These are phyloP conservation scores for Phenacoccus solenopsis DNA, from an alignment of 1,140 invertebrate genomes.

Conservation along the genomic window DNA sequence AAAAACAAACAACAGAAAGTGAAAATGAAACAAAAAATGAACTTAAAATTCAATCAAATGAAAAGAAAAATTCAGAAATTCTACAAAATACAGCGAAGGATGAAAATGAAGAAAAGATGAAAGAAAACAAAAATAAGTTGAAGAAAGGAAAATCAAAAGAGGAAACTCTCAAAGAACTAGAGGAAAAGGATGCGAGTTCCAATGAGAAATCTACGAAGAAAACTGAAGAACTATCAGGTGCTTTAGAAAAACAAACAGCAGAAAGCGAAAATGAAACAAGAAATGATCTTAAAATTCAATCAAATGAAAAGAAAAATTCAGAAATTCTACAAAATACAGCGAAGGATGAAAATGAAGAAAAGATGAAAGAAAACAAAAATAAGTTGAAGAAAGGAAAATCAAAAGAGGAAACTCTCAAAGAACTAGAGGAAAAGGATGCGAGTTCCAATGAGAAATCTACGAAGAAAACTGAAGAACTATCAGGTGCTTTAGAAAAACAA, in stretches of 20 bases:
- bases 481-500: slow-evolving; percentile 25
- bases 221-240: too few species aligned
- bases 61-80: too few species aligned
- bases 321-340: slow-evolving; percentile 20
- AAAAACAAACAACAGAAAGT: slow-evolving; percentile 24
- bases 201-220: too few species aligned
- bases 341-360: slow-evolving; percentile 23
- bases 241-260: slow-evolving; percentile 14
- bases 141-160: too few species aligned
- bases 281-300: background rate
- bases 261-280: background rate
- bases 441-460: slow-evolving; percentile 22
- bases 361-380: slow-evolving; percentile 10
- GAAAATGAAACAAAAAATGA: slow-evolving; percentile 24
- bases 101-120: too few species aligned
- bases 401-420: background rate
- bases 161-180: too few species aligned
- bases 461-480: slow-evolving; percentile 23
- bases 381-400: slow-evolving; percentile 12
- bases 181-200: too few species aligned
- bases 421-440: background rate
- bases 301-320: too few species aligned
- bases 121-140: too few species aligned
- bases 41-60: too few species aligned
- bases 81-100: too few species aligned